Percentiles rank a stretch among this genome's conserved stretches.
phyloP scores from a whole-genome alignment of 2,113 vertebrate genomes.

The Ceratotherium simum region DNA sequence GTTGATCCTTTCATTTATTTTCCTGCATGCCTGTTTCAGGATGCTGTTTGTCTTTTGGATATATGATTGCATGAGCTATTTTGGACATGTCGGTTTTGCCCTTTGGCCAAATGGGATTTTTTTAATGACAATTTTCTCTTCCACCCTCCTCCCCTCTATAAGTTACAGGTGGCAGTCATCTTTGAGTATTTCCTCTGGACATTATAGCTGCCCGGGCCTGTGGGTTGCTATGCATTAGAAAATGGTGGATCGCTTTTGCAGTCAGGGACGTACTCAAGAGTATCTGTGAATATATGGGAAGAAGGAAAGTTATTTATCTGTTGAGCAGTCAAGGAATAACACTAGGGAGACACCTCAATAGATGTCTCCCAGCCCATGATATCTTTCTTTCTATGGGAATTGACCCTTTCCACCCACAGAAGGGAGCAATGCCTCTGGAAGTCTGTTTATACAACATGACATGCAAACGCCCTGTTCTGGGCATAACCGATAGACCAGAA shows the following conservation, averaged over 20 bases:
- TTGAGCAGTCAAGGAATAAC: not conserved
- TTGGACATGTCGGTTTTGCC: not conserved
- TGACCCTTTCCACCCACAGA: not conserved
- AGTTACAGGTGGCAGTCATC: not conserved
- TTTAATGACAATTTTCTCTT: not conserved
- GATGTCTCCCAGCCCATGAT: not conserved
- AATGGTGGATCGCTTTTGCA: not conserved
- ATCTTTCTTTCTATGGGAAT: not conserved
- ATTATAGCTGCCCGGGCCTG: not conserved
- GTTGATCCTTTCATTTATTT: not conserved
- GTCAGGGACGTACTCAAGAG: not conserved
- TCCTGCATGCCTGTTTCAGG: not conserved
- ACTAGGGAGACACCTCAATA: not conserved
- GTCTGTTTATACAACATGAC: not conserved
- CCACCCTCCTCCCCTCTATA: rapidly evolving
- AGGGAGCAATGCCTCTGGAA: rapidly evolving
- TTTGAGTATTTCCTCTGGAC: not conserved
- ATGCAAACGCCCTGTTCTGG: not conserved
- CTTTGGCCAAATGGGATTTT: not conserved
- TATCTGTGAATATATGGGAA: not conserved
- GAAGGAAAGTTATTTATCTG: not conserved
- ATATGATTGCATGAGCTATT: not conserved
- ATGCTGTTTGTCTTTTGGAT: not conserved
- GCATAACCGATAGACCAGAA: not conserved
- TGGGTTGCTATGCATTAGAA: not conserved